Base-by-base conservation (phyloP, 2,113 vertebrate genomes). In the Saguinus midas region DNA sequence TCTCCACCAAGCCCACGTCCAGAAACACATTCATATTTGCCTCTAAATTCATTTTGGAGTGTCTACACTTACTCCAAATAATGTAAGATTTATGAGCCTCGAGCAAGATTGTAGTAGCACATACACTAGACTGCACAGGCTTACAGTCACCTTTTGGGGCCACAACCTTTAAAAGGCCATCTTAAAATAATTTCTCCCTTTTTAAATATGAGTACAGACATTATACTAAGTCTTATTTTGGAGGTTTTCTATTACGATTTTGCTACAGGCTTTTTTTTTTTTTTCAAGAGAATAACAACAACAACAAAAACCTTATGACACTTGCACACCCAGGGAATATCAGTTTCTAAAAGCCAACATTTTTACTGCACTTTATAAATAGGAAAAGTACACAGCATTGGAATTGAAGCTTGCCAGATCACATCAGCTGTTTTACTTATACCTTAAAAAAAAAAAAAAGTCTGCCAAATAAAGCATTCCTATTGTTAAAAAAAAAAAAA, bases 371-470 rank as follows among this genome's bases (percentile, higher is more conserved):
- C 85, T 97, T 97, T 97, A 97, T 96, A 97, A 97, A 97, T 97
- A 98, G 91, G 94, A 76, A 97, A 96, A 96, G 70, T 96, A 90
- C 66, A 14, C 91, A 85, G 91, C 87, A 97, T 90, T 97, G 95
- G 95, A 98, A 95, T 78, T 1, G 58, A 97, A 96, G 80, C 90
- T 97, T 90, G 89, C 96, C 96, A 96, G 95, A 87, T 95, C 96
- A 97, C 92, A 98, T 97, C 97, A 97, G 89, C 84, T 97, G 96
- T 87, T 96, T 97, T 97, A 98, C 95, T 97, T 98, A 98, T 92
- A 96, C 72, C 90, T 97, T 97, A 52, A 29, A 5, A 27, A 27
- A 23, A 43, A 96, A 43, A 79, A 21, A 45, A 73, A 95, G 66
- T 40, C 92, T 98, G 96, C 96, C 97, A 98, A 92, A 97, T 87